Conservation (phyloP, 2,113 vertebrate genomes). For the Gorilla gorilla region DNA sequence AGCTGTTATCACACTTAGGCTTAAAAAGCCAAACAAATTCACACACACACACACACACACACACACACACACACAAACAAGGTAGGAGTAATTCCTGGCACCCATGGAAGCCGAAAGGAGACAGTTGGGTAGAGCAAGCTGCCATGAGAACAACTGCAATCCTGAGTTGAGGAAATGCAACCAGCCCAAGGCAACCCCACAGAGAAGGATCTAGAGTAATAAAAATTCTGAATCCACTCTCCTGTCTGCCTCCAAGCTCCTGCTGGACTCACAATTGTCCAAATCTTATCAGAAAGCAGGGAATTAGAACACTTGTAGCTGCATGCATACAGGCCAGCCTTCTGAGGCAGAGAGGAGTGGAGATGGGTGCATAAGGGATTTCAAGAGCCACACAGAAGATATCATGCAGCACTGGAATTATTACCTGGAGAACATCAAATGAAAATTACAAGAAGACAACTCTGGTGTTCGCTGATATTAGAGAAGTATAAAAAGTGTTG, state of each 20-base stretch:
- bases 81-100: background rate
- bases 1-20: background rate
- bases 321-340: fast-evolving
- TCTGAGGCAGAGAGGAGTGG: background rate
- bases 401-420: background rate
- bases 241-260: background rate
- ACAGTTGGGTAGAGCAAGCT: background rate
- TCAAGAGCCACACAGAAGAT: background rate
- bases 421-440: background rate
- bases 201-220: background rate
- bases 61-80: background rate
- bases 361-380: background rate
- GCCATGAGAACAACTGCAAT: background rate
- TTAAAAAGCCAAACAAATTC: background rate
- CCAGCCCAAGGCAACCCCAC: background rate
- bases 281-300: background rate
- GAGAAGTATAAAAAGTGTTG: background rate
- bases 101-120: background rate
- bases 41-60: background rate
- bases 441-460: background rate
- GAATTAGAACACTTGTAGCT: background rate
- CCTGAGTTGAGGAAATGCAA: background rate
- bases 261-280: background rate
- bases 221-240: background rate
- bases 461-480: background rate